phyloP scores from a whole-genome alignment of 2,888 invertebrate genomes.

The Microdon myrmicae region DNA sequence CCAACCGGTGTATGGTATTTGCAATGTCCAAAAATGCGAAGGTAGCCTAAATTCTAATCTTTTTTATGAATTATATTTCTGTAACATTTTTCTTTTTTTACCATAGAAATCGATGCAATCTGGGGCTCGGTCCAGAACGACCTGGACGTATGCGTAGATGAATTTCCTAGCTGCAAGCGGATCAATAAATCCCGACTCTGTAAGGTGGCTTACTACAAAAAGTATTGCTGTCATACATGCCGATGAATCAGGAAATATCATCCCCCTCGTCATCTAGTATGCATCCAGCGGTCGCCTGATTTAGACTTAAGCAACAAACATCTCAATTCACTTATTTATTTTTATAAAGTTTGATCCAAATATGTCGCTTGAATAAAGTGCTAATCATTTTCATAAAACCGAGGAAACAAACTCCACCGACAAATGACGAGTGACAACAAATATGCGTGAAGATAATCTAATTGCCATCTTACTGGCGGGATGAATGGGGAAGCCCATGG shows the following conservation, averaged over 20 bases:
- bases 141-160: slow-evolving; percentile 70
- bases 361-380: no score
- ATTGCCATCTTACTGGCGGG: slow-evolving; percentile 7
- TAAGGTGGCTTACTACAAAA: slow-evolving; percentile 83
- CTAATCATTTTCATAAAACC: no score
- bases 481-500: slow-evolving; percentile 22
- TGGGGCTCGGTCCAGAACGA: slow-evolving; percentile 46
- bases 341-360: background rate
- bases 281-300: no score
- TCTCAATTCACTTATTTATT: slow-evolving; percentile 31
- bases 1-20: slow-evolving; percentile 67
- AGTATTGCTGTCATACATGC: slow-evolving; percentile 82
- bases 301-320: no score
- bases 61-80: background rate
- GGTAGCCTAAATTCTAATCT: slow-evolving; percentile 53
- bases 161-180: slow-evolving; percentile 79
- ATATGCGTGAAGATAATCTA: slow-evolving; percentile 36
- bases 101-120: slow-evolving; percentile 37
- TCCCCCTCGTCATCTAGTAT: background rate
- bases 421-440: slow-evolving; percentile 30
- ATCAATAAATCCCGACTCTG: slow-evolving; percentile 87
- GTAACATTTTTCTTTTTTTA: background rate
- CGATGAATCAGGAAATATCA: slow-evolving; percentile 41
- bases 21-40: slow-evolving; percentile 68
- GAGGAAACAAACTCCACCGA: background rate